Evolutionary conservation across 2,888 invertebrate genomes (phyloP).

Genomic region (Drosophila niveifrons): DNA sequence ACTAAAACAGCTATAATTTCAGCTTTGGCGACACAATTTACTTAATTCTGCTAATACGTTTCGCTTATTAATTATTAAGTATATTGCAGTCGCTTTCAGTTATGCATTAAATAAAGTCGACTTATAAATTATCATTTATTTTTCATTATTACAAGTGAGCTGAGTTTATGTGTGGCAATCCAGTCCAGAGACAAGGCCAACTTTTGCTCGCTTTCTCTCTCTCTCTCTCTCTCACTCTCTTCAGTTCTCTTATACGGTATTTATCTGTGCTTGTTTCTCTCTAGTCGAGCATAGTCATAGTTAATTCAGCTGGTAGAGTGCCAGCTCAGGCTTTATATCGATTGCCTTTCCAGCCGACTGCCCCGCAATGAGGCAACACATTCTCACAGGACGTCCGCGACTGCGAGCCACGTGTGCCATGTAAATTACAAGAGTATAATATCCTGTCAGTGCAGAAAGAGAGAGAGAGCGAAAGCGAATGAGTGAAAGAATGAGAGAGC

Average conservation of each 20-base stretch:
- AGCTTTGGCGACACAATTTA: not conserved
- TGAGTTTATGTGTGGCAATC: slow-evolving; percentile 24
- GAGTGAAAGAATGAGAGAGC: not conserved
- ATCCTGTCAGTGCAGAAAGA: slow-evolving; percentile 44
- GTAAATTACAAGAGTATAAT: slow-evolving; percentile 74
- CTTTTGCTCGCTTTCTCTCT: not conserved
- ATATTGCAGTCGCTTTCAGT: slow-evolving; percentile 37
- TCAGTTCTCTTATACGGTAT: not conserved
- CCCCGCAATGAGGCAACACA: slow-evolving; percentile 54
- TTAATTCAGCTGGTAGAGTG: slow-evolving; percentile 62
- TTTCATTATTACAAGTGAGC: slow-evolving; percentile 41
- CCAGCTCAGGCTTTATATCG: slow-evolving; percentile 56
- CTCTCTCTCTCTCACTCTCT: not conserved
- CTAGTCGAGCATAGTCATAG: slow-evolving; percentile 51
- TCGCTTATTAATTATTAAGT: not conserved
- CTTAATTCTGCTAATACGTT: not conserved
- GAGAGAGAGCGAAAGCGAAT: not conserved
- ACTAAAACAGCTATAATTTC: no score
- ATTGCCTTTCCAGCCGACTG: slow-evolving; percentile 68
- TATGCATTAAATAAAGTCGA: slow-evolving; percentile 48
- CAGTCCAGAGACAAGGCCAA: not conserved
- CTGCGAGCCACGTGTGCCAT: slow-evolving; percentile 63
- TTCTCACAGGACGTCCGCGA: slow-evolving; percentile 56
- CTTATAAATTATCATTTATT: slow-evolving; percentile 51
- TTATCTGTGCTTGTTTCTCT: slow-evolving; percentile 3